Conservation (phyloP, 1,140 invertebrate genomes). For the Lucilia cuprina region DNA sequence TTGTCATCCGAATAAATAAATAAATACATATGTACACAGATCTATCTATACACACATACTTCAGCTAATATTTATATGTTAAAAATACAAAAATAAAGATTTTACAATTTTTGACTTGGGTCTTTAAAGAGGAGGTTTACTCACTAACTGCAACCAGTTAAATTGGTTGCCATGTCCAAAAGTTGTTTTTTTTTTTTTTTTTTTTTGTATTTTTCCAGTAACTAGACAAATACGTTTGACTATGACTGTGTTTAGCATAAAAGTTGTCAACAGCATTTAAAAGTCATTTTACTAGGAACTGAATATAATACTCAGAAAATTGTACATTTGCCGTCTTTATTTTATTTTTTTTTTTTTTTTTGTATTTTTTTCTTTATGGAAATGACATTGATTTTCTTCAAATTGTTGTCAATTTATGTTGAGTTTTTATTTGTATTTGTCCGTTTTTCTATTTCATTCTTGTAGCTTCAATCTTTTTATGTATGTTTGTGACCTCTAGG, state of each 20-base stretch:
- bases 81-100: no score
- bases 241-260: background rate
- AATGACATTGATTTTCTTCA: slow-evolving; percentile 25
- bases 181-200: background rate
- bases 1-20: no score
- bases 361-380: background rate
- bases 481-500: background rate
- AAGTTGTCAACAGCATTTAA: slow-evolving; percentile 15
- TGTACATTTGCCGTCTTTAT: background rate
- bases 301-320: background rate
- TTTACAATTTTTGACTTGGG: no score
- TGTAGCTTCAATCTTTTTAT: background rate
- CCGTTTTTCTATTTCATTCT: background rate
- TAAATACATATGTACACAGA: no score
- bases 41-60: no score
- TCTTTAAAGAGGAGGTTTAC: no score
- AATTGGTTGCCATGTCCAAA: background rate
- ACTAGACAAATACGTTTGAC: no score
- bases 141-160: no score
- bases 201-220: background rate
- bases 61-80: no score
- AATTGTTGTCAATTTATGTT: slow-evolving; percentile 32
- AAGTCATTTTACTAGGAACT: background rate
- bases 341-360: slow-evolving; percentile 12
- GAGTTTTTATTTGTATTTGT: background rate